These are phyloP conservation scores for Platycercus adscitus DNA, from an alignment of 2,113 vertebrate species.

Conservation along the genomic window DNA sequence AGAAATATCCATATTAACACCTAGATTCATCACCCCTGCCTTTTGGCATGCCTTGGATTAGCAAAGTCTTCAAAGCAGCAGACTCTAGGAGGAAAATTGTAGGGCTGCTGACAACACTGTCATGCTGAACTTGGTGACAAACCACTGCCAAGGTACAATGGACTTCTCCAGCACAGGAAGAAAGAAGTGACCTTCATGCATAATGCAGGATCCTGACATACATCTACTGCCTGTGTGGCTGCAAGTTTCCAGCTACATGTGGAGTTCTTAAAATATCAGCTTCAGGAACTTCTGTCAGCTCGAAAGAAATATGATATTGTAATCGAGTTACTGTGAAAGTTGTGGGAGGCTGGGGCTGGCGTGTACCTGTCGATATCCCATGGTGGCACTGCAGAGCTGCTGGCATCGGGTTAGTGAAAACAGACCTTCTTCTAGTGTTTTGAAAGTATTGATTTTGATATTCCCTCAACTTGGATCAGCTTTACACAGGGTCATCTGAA, in stretches of 20 bases:
- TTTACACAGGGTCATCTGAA: background rate
- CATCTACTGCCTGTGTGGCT: background rate
- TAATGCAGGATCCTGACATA: background rate
- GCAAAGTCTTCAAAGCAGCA: background rate
- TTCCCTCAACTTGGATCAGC: background rate
- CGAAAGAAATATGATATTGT: background rate
- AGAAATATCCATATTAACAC: background rate
- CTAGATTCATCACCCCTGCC: background rate
- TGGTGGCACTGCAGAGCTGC: rapidly evolving
- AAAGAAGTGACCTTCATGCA: background rate
- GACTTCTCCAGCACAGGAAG: background rate
- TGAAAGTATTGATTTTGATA: background rate
- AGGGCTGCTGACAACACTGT: background rate
- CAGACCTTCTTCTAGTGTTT: rapidly evolving
- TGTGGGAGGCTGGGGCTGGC: background rate
- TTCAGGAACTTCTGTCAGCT: background rate
- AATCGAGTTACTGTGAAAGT: background rate
- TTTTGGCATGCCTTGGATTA: rapidly evolving
- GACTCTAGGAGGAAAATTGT: background rate
- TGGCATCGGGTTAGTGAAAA: background rate
- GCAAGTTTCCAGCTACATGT: rapidly evolving
- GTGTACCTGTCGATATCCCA: background rate
- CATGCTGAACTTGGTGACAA: rapidly evolving
- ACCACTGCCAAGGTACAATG: background rate
- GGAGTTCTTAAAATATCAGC: background rate